Evolutionary conservation across 2,888 invertebrate species (phyloP), one percentile per base, ranked within the genome.

Genomic region (Drosophila barbarae): DNA sequence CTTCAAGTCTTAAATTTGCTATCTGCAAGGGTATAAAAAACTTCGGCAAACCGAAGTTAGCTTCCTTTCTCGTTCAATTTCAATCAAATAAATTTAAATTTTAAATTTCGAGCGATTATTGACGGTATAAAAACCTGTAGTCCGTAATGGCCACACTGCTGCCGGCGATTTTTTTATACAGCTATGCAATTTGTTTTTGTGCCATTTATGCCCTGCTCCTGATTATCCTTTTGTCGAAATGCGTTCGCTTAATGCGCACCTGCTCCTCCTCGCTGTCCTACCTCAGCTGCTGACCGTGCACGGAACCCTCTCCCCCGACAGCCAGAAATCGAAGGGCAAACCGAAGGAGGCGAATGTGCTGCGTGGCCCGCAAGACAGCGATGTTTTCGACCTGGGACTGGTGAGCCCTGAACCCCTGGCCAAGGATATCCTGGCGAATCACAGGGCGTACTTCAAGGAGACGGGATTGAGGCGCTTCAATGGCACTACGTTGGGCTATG

Each of bases 401-500:
- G 93, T 97, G 0, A 91, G 91, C 4, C 90, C 90, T 2, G 91
- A 92, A 42, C 93, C 94, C 7, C 91, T 92, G 66, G 91, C 92
- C 6, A 93, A 92, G 81, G 95, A 96, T 82, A 95, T 98, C 58
- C 86, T 96, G 47, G 91, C 92, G 65, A 94, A 96, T 86, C 92
- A 95, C 86, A 92, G 93, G 51, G 92, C 93, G 0, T 97, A 95
- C 88, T 93, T 93, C 85, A 93, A 93, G 79, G 92, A 95, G 54
- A 93, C 94, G 5, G 90, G 91, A 13, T 85, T 90, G 2, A 92
- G 93, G 60, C 92, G 92, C 76, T 95, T 95, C 83, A 91, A 92
- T 69, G 94, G 94, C 47, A 91, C 93, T n/a, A 93, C 95, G 15
- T 90, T 98, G 68, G 98, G 96, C 60, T 98, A 96, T 89, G 95